These are phyloP conservation scores for Tetragonula carbonaria DNA, from an alignment of 2,888 invertebrate species.

Conservation along the genomic window DNA sequence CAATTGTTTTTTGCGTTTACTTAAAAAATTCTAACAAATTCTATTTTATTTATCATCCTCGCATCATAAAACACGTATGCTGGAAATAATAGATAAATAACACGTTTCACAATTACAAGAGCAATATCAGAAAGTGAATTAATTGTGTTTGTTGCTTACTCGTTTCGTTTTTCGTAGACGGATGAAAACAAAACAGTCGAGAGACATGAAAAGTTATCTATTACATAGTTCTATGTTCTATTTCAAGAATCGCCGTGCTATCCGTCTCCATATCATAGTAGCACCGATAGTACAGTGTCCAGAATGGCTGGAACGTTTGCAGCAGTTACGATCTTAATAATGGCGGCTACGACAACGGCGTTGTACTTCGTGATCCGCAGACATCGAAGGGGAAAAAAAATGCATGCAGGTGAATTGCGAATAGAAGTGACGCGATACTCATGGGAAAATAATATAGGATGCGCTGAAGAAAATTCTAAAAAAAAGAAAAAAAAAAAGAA, in stretches of 20 bases:
- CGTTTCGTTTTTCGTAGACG: too few relatives aligned
- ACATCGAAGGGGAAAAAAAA: constrained; percentile 4
- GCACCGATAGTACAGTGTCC: not conserved
- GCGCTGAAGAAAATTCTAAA: not conserved
- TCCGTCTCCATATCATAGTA: not conserved
- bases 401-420: constrained; percentile 34
- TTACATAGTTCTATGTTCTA: not conserved
- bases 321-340: constrained; percentile 2
- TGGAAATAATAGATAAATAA: too few relatives aligned
- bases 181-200: too few relatives aligned
- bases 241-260: constrained; percentile 53
- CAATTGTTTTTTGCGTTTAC: too few relatives aligned
- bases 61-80: too few relatives aligned
- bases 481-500: too few relatives aligned
- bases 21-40: too few relatives aligned
- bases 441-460: not conserved
- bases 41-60: too few relatives aligned
- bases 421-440: not conserved
- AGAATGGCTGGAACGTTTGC: constrained; percentile 13
- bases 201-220: not conserved
- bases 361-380: constrained; percentile 30
- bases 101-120: too few relatives aligned
- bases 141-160: too few relatives aligned
- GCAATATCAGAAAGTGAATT: too few relatives aligned
- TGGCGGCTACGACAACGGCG: not conserved